Percentiles rank a stretch among this genome's conserved stretches.
Evolutionary conservation across 2,888 invertebrate species (phyloP).

Genomic region (Acanthosepion pharaonis): DNA sequence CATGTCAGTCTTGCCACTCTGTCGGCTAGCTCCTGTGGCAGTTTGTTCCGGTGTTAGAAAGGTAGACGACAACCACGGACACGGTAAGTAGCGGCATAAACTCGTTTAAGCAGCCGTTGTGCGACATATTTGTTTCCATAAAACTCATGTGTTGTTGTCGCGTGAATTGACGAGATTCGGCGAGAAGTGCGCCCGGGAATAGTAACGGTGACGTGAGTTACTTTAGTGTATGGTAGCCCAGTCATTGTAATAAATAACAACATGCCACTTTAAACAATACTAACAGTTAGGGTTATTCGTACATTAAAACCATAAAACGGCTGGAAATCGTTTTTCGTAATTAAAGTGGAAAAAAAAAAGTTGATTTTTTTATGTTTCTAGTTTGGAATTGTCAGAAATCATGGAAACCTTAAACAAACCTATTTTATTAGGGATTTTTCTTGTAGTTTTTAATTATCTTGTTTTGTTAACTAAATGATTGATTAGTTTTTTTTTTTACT

Average conservation of each 20-base stretch:
- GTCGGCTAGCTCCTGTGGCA: constrained; percentile 38
- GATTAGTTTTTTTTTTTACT: too few species aligned
- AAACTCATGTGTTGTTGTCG: constrained; percentile 45
- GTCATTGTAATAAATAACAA: not conserved
- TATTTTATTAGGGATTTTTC: too few species aligned
- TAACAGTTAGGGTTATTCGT: not conserved
- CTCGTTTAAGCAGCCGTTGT: not conserved
- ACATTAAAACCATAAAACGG: not conserved
- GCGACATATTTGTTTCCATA: constrained; percentile 47
- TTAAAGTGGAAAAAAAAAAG: too few species aligned
- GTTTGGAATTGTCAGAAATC: too few species aligned
- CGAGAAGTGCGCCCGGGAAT: constrained; percentile 34
- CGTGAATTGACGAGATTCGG: constrained; percentile 41
- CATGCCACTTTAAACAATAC: not conserved
- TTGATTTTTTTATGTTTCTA: too few species aligned
- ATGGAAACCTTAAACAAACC: too few species aligned
- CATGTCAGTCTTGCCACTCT: constrained; percentile 24
- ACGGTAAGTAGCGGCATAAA: not conserved
- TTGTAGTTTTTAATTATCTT: too few species aligned
- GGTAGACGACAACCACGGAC: not conserved
- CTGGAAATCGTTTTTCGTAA: too few species aligned
- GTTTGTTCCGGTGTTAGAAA: not conserved
- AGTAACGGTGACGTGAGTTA: not conserved
- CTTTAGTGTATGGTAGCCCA: not conserved
- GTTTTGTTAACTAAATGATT: too few species aligned